A percentile compares a stretch with the other conserved stretches of the same genome.
These are phyloP conservation scores for Nudaria mundana DNA, from an alignment of 2,888 invertebrate genomes.

Conservation along the genomic window DNA sequence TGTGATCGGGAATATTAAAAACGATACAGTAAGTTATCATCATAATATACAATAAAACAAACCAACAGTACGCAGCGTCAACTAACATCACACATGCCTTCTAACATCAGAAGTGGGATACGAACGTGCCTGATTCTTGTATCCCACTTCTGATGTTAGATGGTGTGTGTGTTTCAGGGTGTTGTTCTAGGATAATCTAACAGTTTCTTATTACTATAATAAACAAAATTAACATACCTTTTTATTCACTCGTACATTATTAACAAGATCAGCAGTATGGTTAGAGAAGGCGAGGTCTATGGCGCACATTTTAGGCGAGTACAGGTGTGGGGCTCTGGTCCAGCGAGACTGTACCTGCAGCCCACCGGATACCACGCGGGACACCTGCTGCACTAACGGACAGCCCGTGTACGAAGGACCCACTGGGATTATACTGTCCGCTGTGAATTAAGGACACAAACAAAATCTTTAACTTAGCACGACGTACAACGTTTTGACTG, in stretches of 20 bases:
- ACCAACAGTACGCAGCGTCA: no score
- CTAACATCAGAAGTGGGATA: no score
- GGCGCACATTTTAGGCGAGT: conserved; percentile 90
- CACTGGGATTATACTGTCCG: conserved; percentile 75
- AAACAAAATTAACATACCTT: conserved; percentile 86
- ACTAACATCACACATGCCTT: no score
- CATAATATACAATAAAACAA: no score
- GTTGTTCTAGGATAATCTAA: no score
- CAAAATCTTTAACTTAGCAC: background rate
- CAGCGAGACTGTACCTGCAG: conserved; percentile 83
- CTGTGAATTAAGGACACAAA: conserved; percentile 1
- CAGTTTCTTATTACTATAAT: no score
- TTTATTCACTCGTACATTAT: conserved; percentile 85
- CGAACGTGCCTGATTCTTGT: no score
- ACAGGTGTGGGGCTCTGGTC: conserved; percentile 90
- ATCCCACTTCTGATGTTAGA: no score
- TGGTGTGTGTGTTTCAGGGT: no score
- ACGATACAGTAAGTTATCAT: no score
- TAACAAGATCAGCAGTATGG: conserved; percentile 83
- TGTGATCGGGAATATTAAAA: no score
- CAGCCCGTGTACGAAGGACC: conserved; percentile 57
- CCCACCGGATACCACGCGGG: conserved; percentile 87
- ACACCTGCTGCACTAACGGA: conserved; percentile 83
- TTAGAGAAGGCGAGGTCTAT: conserved; percentile 91
- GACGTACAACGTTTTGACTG: no score